Evolutionary conservation across 2,113 vertebrate genomes (phyloP).

Genomic region (Terrapene triunguis): DNA sequence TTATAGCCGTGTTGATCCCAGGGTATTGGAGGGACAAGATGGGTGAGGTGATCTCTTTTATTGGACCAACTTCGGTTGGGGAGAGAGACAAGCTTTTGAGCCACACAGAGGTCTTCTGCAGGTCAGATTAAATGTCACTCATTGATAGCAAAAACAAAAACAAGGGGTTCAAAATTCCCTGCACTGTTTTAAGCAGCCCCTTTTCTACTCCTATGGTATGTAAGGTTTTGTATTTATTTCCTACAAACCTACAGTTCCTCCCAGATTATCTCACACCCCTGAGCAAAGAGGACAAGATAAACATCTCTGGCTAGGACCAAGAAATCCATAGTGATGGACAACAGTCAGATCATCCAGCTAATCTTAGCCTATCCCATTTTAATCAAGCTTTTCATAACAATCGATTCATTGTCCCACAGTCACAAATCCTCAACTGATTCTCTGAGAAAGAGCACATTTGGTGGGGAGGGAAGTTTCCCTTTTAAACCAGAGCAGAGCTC

Average conservation of each 20-base stretch:
- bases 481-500: background rate
- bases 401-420: constrained; percentile 24
- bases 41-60: too few species aligned
- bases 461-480: background rate
- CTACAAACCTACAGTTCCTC: background rate
- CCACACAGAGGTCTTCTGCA: too few species aligned
- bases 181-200: accelerated
- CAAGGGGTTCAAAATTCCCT: too few species aligned
- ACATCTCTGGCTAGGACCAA: constrained; percentile 21
- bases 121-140: too few species aligned
- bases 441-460: background rate
- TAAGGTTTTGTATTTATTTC: background rate
- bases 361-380: constrained; percentile 69
- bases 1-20: too few species aligned
- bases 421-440: constrained; percentile 61
- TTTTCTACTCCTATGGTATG: background rate
- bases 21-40: too few species aligned
- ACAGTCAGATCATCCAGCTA: constrained; percentile 44
- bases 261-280: background rate
- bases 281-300: constrained; percentile 44
- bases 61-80: too few species aligned
- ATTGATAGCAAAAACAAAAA: background rate
- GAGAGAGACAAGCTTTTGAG: too few species aligned
- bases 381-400: constrained; percentile 44
- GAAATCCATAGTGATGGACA: constrained; percentile 41